A percentile compares a stretch with the other conserved stretches of the same genome.
Conservation (phyloP, 1,140 invertebrate species). For the Achatina immaculata region DNA sequence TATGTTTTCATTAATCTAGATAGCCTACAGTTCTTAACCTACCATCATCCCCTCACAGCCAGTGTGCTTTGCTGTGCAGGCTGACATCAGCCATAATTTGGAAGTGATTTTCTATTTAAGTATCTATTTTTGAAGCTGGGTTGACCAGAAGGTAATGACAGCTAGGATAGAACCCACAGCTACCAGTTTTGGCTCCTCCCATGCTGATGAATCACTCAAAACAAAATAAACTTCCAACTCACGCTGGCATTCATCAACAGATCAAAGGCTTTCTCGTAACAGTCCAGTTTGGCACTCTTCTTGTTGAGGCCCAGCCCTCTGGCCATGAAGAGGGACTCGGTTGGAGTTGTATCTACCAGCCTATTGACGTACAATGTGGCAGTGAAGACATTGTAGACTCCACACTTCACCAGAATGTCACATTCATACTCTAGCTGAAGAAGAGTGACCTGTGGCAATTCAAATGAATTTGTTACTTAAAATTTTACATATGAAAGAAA, state of each 20-base stretch:
- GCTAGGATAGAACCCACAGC: too few relatives aligned
- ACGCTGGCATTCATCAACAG: not conserved
- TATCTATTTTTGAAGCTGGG: too few relatives aligned
- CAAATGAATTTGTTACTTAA: not conserved
- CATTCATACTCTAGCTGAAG: not conserved
- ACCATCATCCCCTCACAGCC: too few relatives aligned
- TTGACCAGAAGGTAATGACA: too few relatives aligned
- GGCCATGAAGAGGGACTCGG: not conserved
- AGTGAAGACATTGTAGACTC: constrained; percentile 8
- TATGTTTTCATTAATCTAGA: too few relatives aligned
- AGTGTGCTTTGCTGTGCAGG: too few relatives aligned
- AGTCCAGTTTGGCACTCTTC: constrained; percentile 13
- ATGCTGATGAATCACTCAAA: too few relatives aligned
- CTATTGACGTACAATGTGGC: not conserved
- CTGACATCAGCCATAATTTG: too few relatives aligned
- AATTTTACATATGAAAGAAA: not conserved
- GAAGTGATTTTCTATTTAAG: too few relatives aligned
- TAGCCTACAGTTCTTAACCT: too few relatives aligned
- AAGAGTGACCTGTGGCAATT: not conserved
- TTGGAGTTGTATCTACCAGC: not conserved
- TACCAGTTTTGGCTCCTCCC: too few relatives aligned
- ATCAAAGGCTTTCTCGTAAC: constrained; percentile 14
- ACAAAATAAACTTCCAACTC: not conserved
- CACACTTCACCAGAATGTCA: constrained; percentile 3
- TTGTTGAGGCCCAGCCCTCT: not conserved